phyloP scores from a whole-genome alignment of 2,113 vertebrate genomes.

The Barbus barbus region DNA sequence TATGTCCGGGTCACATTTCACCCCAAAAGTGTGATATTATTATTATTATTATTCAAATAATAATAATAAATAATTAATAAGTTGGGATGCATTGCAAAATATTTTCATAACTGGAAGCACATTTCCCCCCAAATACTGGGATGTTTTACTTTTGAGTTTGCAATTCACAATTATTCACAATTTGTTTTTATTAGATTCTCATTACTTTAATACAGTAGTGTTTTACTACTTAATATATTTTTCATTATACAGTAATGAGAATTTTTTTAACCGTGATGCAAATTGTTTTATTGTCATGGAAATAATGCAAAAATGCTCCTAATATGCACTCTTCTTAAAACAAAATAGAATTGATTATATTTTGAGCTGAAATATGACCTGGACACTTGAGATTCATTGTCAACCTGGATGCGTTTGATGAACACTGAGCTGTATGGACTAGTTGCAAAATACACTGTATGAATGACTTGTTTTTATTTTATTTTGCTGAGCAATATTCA shows the following conservation, averaged over 20 bases:
- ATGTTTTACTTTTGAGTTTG: neutral
- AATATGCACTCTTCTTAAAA: neutral
- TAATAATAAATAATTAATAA: neutral
- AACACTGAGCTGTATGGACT: neutral
- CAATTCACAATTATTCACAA: neutral
- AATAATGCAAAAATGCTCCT: neutral
- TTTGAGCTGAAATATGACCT: neutral
- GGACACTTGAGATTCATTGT: neutral
- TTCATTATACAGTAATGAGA: neutral
- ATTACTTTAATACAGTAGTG: neutral
- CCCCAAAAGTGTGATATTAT: too few species aligned
- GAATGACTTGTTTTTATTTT: constrained; percentile 11
- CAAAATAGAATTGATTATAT: neutral
- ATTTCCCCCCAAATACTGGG: neutral
- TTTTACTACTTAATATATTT: neutral
- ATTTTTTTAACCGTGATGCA: neutral
- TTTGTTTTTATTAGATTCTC: neutral
- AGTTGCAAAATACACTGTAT: constrained; percentile 29
- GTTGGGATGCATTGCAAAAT: neutral
- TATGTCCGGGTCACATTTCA: neutral
- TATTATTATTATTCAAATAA: too few species aligned
- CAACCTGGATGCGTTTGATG: neutral
- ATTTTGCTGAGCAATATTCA: neutral
- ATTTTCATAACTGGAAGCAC: neutral
- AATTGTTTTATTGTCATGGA: neutral